Evolutionary conservation across 2,113 vertebrate species (phyloP).

Genomic region (Martes martes): DNA sequence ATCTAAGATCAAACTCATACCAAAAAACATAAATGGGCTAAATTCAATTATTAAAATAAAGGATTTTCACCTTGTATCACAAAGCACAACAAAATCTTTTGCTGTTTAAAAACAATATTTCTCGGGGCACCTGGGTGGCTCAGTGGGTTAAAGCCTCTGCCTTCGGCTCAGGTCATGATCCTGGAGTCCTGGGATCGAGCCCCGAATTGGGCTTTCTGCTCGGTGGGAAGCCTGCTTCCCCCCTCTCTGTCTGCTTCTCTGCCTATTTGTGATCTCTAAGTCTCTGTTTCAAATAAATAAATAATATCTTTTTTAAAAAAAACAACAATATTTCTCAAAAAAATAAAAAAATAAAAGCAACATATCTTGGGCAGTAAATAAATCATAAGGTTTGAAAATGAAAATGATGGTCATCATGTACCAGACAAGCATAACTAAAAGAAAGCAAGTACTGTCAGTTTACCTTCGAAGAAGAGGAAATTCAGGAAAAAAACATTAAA

Average conservation of each 20-base stretch:
- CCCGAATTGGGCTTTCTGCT: rapidly evolving
- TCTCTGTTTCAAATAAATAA: no score
- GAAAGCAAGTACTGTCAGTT: not conserved
- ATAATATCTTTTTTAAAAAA: no score
- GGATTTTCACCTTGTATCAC: not conserved
- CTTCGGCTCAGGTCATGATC: no score
- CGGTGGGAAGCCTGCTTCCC: no score
- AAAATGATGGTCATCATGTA: not conserved
- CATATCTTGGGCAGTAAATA: not conserved
- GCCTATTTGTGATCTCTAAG: no score
- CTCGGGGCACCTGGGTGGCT: not conserved
- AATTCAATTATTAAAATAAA: not conserved
- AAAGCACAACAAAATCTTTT: not conserved
- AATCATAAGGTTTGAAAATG: not conserved
- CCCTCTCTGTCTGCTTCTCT: no score
- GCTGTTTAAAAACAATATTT: not conserved
- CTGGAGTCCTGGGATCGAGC: no score
- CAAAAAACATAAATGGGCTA: not conserved
- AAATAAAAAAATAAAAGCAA: not conserved
- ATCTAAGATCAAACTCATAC: not conserved
- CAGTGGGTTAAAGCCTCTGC: no score
- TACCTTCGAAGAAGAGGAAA: not conserved
- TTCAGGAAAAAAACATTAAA: not conserved
- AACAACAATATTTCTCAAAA: not conserved
- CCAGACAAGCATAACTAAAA: not conserved